These are phyloP conservation scores for Sternarchorhynchus goeldii DNA, from an alignment of 2,797 vertebrate genomes.

Conservation along the genomic window DNA sequence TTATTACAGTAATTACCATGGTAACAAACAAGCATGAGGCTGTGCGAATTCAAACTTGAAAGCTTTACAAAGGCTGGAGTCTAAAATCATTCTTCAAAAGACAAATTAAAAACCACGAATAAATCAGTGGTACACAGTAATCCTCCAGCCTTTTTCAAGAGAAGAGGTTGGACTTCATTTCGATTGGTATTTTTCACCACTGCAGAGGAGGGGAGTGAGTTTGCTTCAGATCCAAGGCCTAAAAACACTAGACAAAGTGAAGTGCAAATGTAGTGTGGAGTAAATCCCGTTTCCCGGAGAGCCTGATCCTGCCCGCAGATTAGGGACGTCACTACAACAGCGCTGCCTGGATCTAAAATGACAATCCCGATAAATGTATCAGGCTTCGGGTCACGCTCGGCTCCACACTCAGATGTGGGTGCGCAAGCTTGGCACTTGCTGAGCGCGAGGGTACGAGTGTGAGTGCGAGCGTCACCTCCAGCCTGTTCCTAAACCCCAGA, in stretches of 20 bases:
- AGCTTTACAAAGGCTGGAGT: conserved; percentile 55
- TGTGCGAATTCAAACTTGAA: conserved; percentile 48
- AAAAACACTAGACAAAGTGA: conserved; percentile 58
- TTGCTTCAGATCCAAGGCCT: conserved; percentile 53
- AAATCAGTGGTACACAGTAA: conserved; percentile 61
- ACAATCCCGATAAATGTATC: conserved; percentile 73
- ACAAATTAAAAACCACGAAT: conserved; percentile 63
- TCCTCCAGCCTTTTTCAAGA: conserved; percentile 62
- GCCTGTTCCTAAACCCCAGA: conserved; percentile 45
- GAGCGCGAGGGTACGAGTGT: conserved; percentile 17
- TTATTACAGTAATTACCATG: conserved; percentile 51
- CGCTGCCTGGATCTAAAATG: conserved; percentile 75
- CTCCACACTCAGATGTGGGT: conserved; percentile 42
- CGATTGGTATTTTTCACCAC: conserved; percentile 58
- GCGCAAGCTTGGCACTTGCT: conserved; percentile 20
- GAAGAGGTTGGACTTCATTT: conserved; percentile 64
- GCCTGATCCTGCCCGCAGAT: conserved; percentile 68
- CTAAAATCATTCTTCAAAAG: conserved; percentile 62
- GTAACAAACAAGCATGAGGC: conserved; percentile 50
- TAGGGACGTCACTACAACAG: conserved; percentile 64
- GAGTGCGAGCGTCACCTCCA: conserved; percentile 19
- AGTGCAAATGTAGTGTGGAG: conserved; percentile 55
- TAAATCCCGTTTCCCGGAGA: conserved; percentile 54
- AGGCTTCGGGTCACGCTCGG: conserved; percentile 64
- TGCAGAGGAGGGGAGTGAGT: conserved; percentile 18